These are phyloP conservation scores for Arvicola amphibius DNA, from an alignment of 2,797 vertebrate species.

Conservation along the genomic window DNA sequence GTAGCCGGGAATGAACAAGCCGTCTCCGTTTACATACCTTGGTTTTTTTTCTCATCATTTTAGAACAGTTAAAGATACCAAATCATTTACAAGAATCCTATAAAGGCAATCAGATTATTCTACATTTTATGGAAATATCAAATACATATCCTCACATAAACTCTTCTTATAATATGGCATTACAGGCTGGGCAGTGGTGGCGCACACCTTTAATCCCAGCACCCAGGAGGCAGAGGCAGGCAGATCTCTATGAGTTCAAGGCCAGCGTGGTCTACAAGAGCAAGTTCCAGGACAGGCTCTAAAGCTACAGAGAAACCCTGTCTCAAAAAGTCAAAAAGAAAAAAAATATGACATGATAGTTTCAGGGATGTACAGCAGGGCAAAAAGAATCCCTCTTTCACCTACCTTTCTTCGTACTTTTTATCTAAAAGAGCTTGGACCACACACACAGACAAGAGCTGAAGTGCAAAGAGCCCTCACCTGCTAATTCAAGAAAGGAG, in stretches of 20 bases:
- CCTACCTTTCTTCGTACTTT: background rate
- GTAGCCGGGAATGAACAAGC: too few relatives aligned
- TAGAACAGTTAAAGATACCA: slow-evolving; percentile 80
- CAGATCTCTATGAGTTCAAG: too few relatives aligned
- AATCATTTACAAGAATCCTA: slow-evolving; percentile 82
- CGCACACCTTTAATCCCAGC: too few relatives aligned
- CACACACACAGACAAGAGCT: background rate
- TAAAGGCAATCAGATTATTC: slow-evolving; percentile 81
- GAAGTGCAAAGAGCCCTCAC: background rate
- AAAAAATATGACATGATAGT: background rate
- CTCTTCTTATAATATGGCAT: slow-evolving; percentile 64
- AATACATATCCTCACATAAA: slow-evolving; percentile 76
- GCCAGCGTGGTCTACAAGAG: too few relatives aligned
- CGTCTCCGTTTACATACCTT: slow-evolving; percentile 15
- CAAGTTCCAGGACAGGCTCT: too few relatives aligned
- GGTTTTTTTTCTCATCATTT: slow-evolving; percentile 80
- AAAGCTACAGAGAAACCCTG: too few relatives aligned
- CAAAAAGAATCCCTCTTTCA: background rate
- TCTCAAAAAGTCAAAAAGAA: too few relatives aligned
- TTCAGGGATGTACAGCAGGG: background rate
- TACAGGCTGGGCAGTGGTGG: too few relatives aligned
- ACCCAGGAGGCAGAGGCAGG: too few relatives aligned
- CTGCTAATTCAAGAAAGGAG: slow-evolving; percentile 61
- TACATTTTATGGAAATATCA: slow-evolving; percentile 84
- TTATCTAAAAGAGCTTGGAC: background rate